Base-by-base conservation (phyloP, 2,797 vertebrate genomes). In the Esox lucius region DNA sequence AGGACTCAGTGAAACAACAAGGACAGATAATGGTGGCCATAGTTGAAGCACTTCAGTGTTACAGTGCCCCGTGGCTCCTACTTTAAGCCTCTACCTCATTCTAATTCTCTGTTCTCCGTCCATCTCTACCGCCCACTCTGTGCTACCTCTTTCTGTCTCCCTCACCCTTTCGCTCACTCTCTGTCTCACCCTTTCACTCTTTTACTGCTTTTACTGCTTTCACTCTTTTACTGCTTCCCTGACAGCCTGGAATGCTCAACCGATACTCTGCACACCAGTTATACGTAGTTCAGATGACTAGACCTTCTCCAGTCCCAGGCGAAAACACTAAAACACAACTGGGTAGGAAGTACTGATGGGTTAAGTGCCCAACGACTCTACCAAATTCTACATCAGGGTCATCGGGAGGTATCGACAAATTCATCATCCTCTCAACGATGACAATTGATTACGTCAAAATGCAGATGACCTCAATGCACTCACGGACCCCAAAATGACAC, bases 201-300 rank as follows among this genome's bases (percentile, higher is more conserved):
- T 12, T 26, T 42, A 12, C 39, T 31, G 33, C 61, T n/a, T n/a
- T n/a, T n/a, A n/a, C n/a, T n/a, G n/a, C 6, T 33, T 51, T 42
- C 11, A 5, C 61, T n/a, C 48, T 26, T 12, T 26, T 42, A 12
- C 39, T 31, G 33, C 61, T 78, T 76, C 82, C 75, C 70, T 79
- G 76, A 26, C 59, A 31, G 24, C 5, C 68, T 67, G 80, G 82
- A 81, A 85, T 87, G 83, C 11, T 46, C 31, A 5, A 62, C 19
- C 62, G 42, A 13, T 46, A 42, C 70, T 28, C 13, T 78, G 79
- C 81, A 70, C 75, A 68, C 70, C 35, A 4, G 26, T 26, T 9
- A 2, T 46, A 46, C 42, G 8, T 6, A 24, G 35, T 48, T 26
- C 68, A 26, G 31, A 51, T 49, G 53, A 66, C 17, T 56, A 19